Conservation (phyloP, 1,140 invertebrate species). For the Hylaeus anthracinus region DNA sequence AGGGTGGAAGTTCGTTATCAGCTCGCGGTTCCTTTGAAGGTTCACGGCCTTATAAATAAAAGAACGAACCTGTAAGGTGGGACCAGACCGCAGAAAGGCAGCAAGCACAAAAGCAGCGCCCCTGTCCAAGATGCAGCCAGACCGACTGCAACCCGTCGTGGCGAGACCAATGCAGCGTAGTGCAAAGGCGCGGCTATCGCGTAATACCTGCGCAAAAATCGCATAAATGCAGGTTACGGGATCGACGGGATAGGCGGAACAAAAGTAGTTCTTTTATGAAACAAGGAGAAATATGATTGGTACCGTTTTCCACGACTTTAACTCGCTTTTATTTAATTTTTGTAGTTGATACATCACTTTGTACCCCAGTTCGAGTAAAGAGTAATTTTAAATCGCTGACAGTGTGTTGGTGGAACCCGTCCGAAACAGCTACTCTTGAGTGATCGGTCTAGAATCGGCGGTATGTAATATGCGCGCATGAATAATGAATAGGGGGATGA, state of each 20-base stretch:
- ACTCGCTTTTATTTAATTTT: too few species aligned
- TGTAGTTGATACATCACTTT: too few species aligned
- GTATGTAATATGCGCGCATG: background rate
- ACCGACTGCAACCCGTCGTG: conserved; percentile 81
- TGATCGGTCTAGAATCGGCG: background rate
- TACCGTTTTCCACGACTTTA: too few species aligned
- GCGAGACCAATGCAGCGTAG: conserved; percentile 87
- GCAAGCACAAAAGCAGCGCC: conserved; percentile 76
- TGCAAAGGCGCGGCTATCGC: conserved; percentile 89
- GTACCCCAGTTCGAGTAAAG: too few species aligned
- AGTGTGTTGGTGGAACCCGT: background rate
- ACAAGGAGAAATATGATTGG: too few species aligned
- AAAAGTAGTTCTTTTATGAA: too few species aligned
- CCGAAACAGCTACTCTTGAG: background rate
- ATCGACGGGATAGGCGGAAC: too few species aligned
- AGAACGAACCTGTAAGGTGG: conserved; percentile 73
- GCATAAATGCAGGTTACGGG: background rate
- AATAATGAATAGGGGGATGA: conserved; percentile 22
- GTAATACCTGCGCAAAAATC: conserved; percentile 81
- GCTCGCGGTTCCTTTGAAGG: background rate
- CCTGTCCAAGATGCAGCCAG: conserved; percentile 80
- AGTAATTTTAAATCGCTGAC: too few species aligned
- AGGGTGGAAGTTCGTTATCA: too few species aligned
- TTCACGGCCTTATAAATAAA: too few species aligned
- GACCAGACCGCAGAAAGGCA: conserved; percentile 77